These are phyloP conservation scores for Lasioglossum calceatum DNA, from an alignment of 2,888 invertebrate genomes.

Conservation along the genomic window DNA sequence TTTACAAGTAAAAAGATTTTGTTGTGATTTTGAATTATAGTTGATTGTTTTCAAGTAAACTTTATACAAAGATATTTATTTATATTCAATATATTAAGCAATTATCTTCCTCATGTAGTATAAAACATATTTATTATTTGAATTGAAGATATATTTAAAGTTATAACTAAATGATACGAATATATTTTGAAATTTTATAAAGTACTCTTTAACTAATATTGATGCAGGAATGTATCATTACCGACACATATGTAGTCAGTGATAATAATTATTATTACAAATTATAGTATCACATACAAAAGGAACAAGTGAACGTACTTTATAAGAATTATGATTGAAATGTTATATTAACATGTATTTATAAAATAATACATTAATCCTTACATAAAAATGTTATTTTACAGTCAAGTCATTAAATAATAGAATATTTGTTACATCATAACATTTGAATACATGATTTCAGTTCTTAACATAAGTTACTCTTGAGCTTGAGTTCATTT, in stretches of 20 bases:
- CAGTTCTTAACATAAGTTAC: conserved; percentile 19
- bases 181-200: conserved; percentile 18
- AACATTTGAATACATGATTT: conserved; percentile 17
- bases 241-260: neutral
- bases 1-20: neutral
- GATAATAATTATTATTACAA: conserved; percentile 9
- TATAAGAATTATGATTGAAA: neutral
- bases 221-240: neutral
- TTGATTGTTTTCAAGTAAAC: neutral
- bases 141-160: conserved; percentile 9
- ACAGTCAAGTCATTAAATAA: conserved; percentile 16
- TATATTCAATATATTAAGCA: conserved; percentile 13
- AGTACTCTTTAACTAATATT: conserved; percentile 8
- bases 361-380: conserved; percentile 8
- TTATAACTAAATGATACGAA: conserved; percentile 5
- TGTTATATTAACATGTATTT: conserved; percentile 14
- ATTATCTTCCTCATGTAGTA: neutral
- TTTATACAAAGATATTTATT: conserved; percentile 5
- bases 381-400: conserved; percentile 27
- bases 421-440: conserved; percentile 17
- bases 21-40: conserved; percentile 22
- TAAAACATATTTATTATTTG: neutral
- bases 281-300: conserved; percentile 23
- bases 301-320: conserved; percentile 5
- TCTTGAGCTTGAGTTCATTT: neutral